These are phyloP conservation scores for Microchirus variegatus DNA, from an alignment of 2,797 vertebrate species.

Conservation along the genomic window DNA sequence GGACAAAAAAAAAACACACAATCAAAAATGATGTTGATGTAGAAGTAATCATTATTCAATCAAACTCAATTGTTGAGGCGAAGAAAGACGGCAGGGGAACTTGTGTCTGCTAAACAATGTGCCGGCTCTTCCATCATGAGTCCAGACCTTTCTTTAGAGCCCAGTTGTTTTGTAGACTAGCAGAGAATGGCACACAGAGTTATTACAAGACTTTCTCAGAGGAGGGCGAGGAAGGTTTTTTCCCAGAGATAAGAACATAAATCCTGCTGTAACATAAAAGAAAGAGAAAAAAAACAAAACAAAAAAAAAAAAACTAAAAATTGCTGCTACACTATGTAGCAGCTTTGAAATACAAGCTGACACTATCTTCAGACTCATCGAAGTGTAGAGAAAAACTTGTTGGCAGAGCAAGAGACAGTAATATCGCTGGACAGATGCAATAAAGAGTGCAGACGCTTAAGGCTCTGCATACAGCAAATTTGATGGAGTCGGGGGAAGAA, in stretches of 20 bases:
- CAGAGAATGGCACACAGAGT: neutral
- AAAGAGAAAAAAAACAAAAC: neutral
- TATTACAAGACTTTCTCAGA: conserved; percentile 7
- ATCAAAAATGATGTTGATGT: conserved; percentile 11
- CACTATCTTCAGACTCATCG: conserved; percentile 37
- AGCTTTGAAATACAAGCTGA: conserved; percentile 30
- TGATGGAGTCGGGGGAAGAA: conserved; percentile 25
- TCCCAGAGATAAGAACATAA: conserved; percentile 11
- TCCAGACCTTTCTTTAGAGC: conserved; percentile 11
- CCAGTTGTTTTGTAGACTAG: conserved; percentile 19
- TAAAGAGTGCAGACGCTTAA: conserved; percentile 26
- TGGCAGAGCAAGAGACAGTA: conserved; percentile 22
- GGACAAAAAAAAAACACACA: conserved; percentile 21
- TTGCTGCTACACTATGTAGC: conserved; percentile 3
- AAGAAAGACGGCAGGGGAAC: conserved; percentile 14
- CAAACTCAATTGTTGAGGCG: conserved; percentile 32
- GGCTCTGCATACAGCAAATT: conserved; percentile 18
- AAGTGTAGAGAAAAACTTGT: conserved; percentile 23
- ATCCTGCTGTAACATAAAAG: conserved; percentile 5
- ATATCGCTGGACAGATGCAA: conserved; percentile 49
- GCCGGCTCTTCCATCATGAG: conserved; percentile 11
- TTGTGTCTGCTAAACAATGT: conserved; percentile 13
- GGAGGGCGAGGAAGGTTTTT: neutral
- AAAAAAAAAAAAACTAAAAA: neutral
- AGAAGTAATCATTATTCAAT: conserved; percentile 22